Conservation (phyloP, 2,797 vertebrate genomes). For the Chloroceryle amazona region DNA sequence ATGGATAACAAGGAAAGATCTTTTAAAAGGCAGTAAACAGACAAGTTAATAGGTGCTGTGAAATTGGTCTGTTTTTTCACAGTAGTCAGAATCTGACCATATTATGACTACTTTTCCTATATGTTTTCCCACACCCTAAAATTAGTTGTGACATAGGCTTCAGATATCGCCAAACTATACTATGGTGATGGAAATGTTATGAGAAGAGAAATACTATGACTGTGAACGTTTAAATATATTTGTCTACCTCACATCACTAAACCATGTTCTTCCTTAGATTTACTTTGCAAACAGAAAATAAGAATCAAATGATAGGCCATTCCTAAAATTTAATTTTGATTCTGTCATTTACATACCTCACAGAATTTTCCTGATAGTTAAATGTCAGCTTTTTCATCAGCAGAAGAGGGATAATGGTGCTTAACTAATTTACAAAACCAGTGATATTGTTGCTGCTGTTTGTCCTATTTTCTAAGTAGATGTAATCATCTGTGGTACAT, state of each 20-base stretch:
- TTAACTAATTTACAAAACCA: slow-evolving; percentile 14
- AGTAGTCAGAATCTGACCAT: not conserved
- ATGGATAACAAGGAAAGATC: not conserved
- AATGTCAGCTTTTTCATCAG: slow-evolving; percentile 2
- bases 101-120: not conserved
- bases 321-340: not conserved
- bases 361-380: not conserved
- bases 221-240: not conserved
- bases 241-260: not conserved
- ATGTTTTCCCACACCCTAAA: not conserved
- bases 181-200: not conserved
- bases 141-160: not conserved
- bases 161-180: not conserved
- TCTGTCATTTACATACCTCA: not conserved
- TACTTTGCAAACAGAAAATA: not conserved
- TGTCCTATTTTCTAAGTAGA: slow-evolving; percentile 38
- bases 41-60: not conserved
- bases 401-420: not conserved
- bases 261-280: not conserved
- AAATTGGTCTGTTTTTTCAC: not conserved
- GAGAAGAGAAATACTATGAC: not conserved
- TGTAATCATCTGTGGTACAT: not conserved
- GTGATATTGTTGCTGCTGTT: slow-evolving; percentile 18
- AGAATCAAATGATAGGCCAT: not conserved
- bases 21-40: not conserved